Evolutionary conservation across 2,888 invertebrate genomes (phyloP), one percentile per base, ranked within the genome.

Genomic region (Rugalucina vietnamica): DNA sequence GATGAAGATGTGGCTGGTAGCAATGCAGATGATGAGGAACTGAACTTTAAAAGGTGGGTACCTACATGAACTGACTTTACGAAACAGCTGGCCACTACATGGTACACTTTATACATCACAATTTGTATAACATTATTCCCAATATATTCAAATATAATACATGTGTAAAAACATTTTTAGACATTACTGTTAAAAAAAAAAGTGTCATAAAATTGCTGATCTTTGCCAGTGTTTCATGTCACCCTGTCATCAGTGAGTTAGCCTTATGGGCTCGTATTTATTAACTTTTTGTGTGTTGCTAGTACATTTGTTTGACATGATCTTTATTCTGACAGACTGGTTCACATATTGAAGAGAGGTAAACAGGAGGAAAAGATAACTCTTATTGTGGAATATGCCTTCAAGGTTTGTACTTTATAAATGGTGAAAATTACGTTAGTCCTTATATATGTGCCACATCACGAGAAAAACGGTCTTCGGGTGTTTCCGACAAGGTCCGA

Each of bases 41-140:
- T 84, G 21, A 93, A 91, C 73, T 85, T 93, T n/a, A 91, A 90
- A 79, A 89, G 92, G 93, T 92, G 76, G 39, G 65, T 18, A 36
- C 73, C 5, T 36, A 43, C 43, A 43, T 18, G 43, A 43, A 8
- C 8, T 18, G 43, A 43, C 43, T 43, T n/a, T 18, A 43, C 43
- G 43, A 43, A 43, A 43, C 18, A 18, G 18, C 43, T 12, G 18
- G 43, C 18, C 43, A n/a, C n/a, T n/a, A n/a, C n/a, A n/a, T n/a
- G n/a, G n/a, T n/a, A n/a, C n/a, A n/a, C n/a, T n/a, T n/a, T n/a
- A n/a, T n/a, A n/a, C n/a, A n/a, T n/a, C n/a, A n/a, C n/a, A n/a
- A n/a, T n/a, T n/a, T n/a, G n/a, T n/a, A n/a, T n/a, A n/a, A n/a
- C n/a, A n/a, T n/a, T n/a, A n/a, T n/a, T n/a, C n/a, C n/a, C n/a